Percentiles rank a stretch among this genome's conserved stretches.
Conservation (phyloP, 2,113 vertebrate species). For the Indicator maculatus region DNA sequence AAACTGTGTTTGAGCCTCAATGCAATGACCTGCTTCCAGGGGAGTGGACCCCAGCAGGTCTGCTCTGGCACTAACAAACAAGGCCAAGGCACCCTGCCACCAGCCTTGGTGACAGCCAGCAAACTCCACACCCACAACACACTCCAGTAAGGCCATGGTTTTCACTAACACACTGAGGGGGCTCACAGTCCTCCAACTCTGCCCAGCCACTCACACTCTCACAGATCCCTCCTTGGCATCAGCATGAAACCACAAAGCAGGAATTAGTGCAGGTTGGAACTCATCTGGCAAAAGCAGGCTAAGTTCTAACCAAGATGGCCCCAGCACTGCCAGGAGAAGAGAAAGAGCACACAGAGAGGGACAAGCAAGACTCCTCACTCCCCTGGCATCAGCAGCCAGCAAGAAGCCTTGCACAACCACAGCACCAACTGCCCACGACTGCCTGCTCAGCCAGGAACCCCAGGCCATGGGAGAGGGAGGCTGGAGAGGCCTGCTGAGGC, state of each 20-base stretch:
- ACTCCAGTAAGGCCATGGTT: fast-evolving
- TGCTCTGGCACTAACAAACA: fast-evolving
- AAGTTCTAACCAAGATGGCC: neutral
- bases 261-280: neutral
- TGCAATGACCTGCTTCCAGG: fast-evolving
- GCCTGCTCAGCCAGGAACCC: neutral
- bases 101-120: neutral
- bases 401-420: neutral
- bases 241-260: neutral
- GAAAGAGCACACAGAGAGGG: neutral
- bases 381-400: fast-evolving
- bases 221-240: neutral
- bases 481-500: neutral
- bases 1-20: fast-evolving
- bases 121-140: fast-evolving
- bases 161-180: fast-evolving
- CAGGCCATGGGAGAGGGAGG: neutral
- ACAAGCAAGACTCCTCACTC: neutral
- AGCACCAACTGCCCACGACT: neutral
- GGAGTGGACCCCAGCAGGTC: neutral
- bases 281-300: neutral
- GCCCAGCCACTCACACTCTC: neutral
- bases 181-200: fast-evolving
- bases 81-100: neutral
- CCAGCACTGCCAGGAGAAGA: neutral